phyloP scores from a whole-genome alignment of 2,797 vertebrate species.

The Poecilia wingei region DNA sequence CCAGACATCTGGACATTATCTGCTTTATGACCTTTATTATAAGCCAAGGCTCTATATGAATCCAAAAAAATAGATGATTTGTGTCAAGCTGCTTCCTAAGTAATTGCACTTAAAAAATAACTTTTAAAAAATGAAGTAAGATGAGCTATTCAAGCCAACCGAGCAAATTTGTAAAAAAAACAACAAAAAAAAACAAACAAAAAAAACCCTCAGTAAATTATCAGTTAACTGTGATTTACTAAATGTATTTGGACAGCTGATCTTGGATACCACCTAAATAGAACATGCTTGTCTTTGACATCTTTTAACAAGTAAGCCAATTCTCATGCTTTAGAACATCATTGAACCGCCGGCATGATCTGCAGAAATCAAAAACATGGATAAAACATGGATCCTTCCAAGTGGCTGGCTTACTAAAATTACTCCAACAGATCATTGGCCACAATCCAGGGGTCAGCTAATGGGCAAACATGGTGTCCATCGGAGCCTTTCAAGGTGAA shows the following conservation, averaged over 20 bases:
- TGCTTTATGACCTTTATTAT: constrained; percentile 69
- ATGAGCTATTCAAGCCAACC: neutral
- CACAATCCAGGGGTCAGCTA: neutral
- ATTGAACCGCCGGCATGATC: neutral
- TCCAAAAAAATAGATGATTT: constrained; percentile 57
- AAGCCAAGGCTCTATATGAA: constrained; percentile 58
- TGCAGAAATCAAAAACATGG: neutral
- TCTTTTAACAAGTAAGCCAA: neutral
- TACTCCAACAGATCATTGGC: neutral
- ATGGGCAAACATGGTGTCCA: neutral
- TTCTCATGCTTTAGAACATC: neutral
- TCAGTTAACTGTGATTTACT: too few relatives aligned
- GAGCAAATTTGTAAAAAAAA: neutral
- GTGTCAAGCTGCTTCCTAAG: neutral
- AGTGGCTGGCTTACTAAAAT: neutral
- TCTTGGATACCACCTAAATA: too few relatives aligned
- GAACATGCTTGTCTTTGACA: neutral
- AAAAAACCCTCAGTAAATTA: too few relatives aligned
- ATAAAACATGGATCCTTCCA: neutral
- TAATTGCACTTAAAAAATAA: neutral
- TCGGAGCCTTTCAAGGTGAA: neutral
- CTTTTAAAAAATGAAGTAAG: neutral
- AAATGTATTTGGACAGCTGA: too few relatives aligned
- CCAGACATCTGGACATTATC: constrained; percentile 77
- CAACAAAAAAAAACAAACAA: neutral